These are phyloP conservation scores for Chloropsis hardwickii DNA, from an alignment of 2,113 vertebrate species.

Conservation along the genomic window DNA sequence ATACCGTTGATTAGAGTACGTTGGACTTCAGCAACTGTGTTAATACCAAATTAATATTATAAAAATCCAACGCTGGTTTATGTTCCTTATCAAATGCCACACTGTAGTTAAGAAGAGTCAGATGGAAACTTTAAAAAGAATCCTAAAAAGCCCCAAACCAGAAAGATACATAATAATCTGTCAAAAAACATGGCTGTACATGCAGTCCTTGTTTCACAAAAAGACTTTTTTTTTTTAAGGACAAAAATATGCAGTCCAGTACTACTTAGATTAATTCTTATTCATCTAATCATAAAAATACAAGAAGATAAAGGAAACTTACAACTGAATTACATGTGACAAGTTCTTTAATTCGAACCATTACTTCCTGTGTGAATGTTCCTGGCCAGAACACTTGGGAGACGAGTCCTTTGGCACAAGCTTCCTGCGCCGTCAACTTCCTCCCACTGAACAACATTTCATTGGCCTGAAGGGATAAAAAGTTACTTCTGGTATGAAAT, in stretches of 20 bases:
- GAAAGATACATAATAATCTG: background rate
- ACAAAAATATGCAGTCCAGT: background rate
- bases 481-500: conserved; percentile 48
- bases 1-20: background rate
- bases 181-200: background rate
- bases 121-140: background rate
- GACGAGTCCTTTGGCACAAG: conserved; percentile 93
- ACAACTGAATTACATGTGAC: conserved; percentile 89
- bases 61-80: background rate
- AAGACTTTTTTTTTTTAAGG: background rate
- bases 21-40: background rate
- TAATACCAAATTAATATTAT: background rate
- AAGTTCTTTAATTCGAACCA: conserved; percentile 94
- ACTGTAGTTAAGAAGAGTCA: background rate
- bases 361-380: conserved; percentile 96
- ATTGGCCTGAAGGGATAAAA: conserved; percentile 84
- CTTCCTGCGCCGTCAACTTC: conserved; percentile 95
- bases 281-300: background rate
- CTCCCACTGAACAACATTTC: conserved; percentile 95
- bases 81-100: background rate
- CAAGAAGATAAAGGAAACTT: conserved; percentile 66
- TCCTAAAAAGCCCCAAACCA: background rate
- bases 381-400: conserved; percentile 98
- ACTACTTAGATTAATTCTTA: background rate
- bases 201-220: background rate